Conservation (phyloP, 2,888 invertebrate species). For the Allophyes oxyacanthae region DNA sequence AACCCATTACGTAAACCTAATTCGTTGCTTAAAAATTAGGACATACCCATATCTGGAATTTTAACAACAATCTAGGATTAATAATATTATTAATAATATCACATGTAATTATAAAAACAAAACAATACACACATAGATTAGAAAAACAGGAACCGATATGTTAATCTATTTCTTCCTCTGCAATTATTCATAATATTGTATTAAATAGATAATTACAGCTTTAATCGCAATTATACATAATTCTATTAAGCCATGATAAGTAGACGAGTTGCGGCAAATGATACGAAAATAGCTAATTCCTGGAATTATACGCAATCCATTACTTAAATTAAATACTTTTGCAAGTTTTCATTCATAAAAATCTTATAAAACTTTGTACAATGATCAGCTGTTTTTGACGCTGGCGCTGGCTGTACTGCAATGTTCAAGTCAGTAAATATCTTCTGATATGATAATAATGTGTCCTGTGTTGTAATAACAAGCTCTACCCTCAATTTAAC, state of each 20-base stretch:
- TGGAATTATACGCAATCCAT: conserved; percentile 5
- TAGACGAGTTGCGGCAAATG: conserved; percentile 53
- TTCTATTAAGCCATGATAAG: conserved; percentile 84
- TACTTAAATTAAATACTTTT: no score
- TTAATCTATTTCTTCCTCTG: conserved; percentile 45
- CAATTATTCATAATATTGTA: conserved; percentile 27
- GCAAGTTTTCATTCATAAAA: no score
- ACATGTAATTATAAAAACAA: conserved; percentile 7
- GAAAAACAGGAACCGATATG: conserved; percentile 51
- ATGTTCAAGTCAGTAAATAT: no score
- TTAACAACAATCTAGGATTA: conserved; percentile 42
- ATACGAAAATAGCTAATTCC: conserved; percentile 31
- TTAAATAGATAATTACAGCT: conserved; percentile 20
- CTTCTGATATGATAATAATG: background rate
- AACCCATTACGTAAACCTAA: background rate
- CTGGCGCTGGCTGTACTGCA: no score
- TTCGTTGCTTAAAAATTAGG: conserved; percentile 2
- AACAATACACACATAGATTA: conserved; percentile 46
- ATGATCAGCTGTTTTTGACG: no score
- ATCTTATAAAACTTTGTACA: no score
- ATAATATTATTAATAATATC: conserved; percentile 8
- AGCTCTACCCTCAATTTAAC: background rate
- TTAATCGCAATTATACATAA: conserved; percentile 49
- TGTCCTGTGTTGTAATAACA: background rate
- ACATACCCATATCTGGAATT: conserved; percentile 47